Percentiles rank a stretch among this genome's conserved stretches.
These are phyloP conservation scores for Ornithorhynchus anatinus DNA, from an alignment of 2,113 vertebrate species.

Conservation along the genomic window DNA sequence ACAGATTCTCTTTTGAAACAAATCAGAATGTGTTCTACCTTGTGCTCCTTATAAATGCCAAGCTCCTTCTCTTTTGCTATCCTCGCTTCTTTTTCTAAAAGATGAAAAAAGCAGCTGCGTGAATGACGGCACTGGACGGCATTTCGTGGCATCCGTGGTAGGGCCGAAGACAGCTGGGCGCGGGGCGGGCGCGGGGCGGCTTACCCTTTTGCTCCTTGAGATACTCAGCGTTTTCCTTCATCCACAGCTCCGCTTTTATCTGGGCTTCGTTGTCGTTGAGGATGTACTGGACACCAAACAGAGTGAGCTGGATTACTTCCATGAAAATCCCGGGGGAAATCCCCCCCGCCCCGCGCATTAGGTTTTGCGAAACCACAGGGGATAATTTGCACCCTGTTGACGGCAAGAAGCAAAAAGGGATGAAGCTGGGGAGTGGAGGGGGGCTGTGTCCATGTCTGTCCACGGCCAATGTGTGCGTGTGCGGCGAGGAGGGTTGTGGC, in stretches of 20 bases:
- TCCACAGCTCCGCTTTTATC: slow-evolving; percentile 94
- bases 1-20: slow-evolving; percentile 18
- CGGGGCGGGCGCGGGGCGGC: rapidly evolving
- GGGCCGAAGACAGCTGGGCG: background rate
- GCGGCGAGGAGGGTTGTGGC: no score
- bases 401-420: no score
- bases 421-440: no score
- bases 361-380: no score
- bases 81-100: slow-evolving; percentile 91
- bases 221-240: slow-evolving; percentile 94
- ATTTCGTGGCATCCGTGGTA: background rate
- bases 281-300: slow-evolving; percentile 81
- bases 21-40: slow-evolving; percentile 71
- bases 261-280: slow-evolving; percentile 88
- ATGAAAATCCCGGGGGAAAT: no score
- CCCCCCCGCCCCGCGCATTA: no score
- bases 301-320: slow-evolving; percentile 30
- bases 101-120: slow-evolving; percentile 31
- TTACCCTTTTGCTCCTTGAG: slow-evolving; percentile 93
- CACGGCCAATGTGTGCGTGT: no score
- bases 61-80: slow-evolving; percentile 96
- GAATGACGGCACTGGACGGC: slow-evolving; percentile 36
- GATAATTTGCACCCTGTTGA: no score
- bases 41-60: slow-evolving; percentile 94
- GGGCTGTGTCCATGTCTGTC: no score